A percentile compares a stretch with the other conserved stretches of the same genome.
These are phyloP conservation scores for Rhadinocentrus ornatus DNA, from an alignment of 2,797 vertebrate genomes.

Conservation along the genomic window DNA sequence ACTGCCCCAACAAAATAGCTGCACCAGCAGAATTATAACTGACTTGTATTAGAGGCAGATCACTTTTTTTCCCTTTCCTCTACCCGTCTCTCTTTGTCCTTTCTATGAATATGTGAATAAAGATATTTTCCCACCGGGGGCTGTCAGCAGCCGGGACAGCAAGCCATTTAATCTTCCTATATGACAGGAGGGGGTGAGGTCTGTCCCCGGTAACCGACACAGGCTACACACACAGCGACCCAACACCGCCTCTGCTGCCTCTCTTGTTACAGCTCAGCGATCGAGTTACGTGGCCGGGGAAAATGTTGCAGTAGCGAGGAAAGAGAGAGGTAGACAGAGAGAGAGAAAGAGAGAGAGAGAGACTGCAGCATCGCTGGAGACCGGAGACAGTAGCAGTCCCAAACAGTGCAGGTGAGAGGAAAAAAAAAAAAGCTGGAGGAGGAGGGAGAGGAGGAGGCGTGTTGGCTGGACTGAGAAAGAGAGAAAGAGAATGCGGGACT, in stretches of 20 bases:
- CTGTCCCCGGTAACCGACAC: conserved; percentile 66
- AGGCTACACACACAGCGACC: conserved; percentile 59
- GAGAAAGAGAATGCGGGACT: conserved; percentile 88
- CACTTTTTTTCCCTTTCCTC: conserved; percentile 32
- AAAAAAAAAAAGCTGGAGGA: conserved; percentile 63
- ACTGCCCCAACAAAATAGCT: conserved; percentile 68
- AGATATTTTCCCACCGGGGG: conserved; percentile 73
- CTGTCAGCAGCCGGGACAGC: conserved; percentile 74
- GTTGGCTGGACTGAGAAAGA: conserved; percentile 44
- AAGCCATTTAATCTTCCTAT: conserved; percentile 78
- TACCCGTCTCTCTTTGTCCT: conserved; percentile 54
- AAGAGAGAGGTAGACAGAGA: conserved; percentile 32
- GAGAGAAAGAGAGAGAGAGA: conserved; percentile 71
- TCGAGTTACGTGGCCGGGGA: conserved; percentile 80
- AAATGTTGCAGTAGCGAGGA: conserved; percentile 79
- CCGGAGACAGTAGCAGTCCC: conserved; percentile 84
- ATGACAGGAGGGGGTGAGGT: conserved; percentile 70
- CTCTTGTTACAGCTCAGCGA: conserved; percentile 81
- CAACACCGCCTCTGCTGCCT: conserved; percentile 75
- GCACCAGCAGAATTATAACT: conserved; percentile 70
- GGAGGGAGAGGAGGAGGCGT: conserved; percentile 62
- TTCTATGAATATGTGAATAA: conserved; percentile 73
- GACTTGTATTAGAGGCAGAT: conserved; percentile 61
- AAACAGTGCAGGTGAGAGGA: conserved; percentile 93
- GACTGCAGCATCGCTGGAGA: conserved; percentile 95